Base-by-base conservation (phyloP, 1,140 invertebrate species). In the Sweltsa coloradensis region DNA sequence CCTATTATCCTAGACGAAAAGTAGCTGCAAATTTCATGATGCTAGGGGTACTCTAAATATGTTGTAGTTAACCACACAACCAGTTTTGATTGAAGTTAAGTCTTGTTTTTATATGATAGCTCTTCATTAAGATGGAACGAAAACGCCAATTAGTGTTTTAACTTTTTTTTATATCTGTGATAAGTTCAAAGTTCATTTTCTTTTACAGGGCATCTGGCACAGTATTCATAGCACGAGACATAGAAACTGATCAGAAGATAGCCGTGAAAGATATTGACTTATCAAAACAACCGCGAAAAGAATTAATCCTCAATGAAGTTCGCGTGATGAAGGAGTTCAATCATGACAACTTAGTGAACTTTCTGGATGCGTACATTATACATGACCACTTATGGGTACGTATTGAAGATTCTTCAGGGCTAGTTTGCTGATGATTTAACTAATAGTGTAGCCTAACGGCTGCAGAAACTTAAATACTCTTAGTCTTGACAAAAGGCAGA, bases 281-380 rank as follows among this genome's bases (percentile, higher is more conserved):
- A 56, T 78, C 81, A 5, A 91, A 92, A 63, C 92, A 96, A 61
- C 84, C 85, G 29, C 89, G 91, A 60, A 96, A 96, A 67, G 90
- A 95, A 64, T 71, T 96, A 49, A 93, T 97, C 61, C 74, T 97
- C 50, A 96, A 89, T 47, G 93, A 97, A 71, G 93, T 97, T 51
- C 79, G 89, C 57, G 89, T 97, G 2, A 79, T 94, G 65, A 88
- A 90, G 63, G 87, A 89, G 60, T 89, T 92, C 57, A 83, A 89
- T 58, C 95, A 98, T 67, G 87, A 88, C 51, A 99, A 99, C 68
- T 72, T 97, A 53, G 95, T 99, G 0, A 99, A 99, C 64, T 98
- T 96, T 61, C 70, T 97, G 0, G 92, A 97, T 57, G 85, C 84
- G 14, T 97, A 94, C 68, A 67, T 85, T 3, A 70, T 94, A 23